phyloP scores from a whole-genome alignment of 2,797 vertebrate species.

The Molossus alvarezi region DNA sequence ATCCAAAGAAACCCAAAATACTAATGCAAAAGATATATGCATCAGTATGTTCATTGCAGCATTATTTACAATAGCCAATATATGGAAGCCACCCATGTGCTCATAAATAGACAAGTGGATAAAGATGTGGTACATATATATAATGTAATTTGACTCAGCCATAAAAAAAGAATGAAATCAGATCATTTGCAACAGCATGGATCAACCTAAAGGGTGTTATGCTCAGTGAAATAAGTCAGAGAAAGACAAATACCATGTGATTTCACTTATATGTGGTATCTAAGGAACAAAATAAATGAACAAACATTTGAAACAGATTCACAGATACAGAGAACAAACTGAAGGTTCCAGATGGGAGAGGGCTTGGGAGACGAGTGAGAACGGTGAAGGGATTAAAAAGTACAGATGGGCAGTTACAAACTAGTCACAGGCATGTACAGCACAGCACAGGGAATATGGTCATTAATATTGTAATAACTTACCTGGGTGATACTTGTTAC shows the following conservation, averaged over 20 bases:
- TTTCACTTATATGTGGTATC: neutral
- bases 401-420: neutral
- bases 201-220: neutral
- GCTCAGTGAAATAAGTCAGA: neutral
- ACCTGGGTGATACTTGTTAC: neutral
- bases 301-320: neutral
- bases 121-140: neutral
- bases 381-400: neutral
- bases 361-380: neutral
- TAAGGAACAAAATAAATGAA: neutral
- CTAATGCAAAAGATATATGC: neutral
- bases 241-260: neutral
- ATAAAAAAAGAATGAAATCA: neutral
- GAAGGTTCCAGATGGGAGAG: neutral
- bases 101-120: neutral
- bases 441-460: neutral
- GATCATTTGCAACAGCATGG: neutral
- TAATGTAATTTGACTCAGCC: neutral
- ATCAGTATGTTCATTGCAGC: neutral
- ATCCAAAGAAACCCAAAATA: neutral
- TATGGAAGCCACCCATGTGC: neutral
- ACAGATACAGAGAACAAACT: neutral
- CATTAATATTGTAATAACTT: neutral
- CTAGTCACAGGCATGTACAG: neutral
- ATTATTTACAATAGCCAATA: neutral